Base-by-base conservation (phyloP, 1,140 invertebrate genomes). In the Thaumetopoea pityocampa region DNA sequence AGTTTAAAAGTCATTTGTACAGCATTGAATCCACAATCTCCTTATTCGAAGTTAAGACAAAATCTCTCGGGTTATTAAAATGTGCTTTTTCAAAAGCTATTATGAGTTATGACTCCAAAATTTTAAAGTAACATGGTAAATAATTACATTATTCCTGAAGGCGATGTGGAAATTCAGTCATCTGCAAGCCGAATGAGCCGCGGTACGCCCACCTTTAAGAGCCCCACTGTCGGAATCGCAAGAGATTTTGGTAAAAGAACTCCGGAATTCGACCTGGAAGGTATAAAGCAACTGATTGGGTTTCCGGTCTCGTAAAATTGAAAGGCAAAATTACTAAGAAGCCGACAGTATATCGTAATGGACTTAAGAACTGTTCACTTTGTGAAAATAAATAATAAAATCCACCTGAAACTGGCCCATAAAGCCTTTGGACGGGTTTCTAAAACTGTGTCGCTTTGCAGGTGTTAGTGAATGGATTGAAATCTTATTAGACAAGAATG, bases 211-310 rank as follows among this genome's bases (percentile, higher is more conserved):
- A 77, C 67, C 7, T 83, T 83, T 77, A 80, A 79, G 49, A 77
- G 73, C 51, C 67, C 71, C 8, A 68, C 72, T 18, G 68, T 83
- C 33, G 76, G 76, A 41, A 68, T 80, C 20, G 79, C 76, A 8
- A 62, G 79, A 44, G 76, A 81, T 69, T 80, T 79, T 22, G 79
- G 79, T 30, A 83, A 83, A 72, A 66, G 79, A 61, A 58, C 67
- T 7, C 30, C 64, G 37, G 69, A 76, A 45, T 50, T 68, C 49
- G 71, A 77, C 20, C 26, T 34, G 6, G 76, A 83, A 83, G 79
- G 79, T 83, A 37, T 24, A 46, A 49, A 35, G 40, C 47, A 19
- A 29, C 43, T 56, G 50, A 51, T 52, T 51, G 44, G 52, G 40
- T 47, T 57, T 57, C 50, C 56, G 46, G 35, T 48, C 34, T 27